These are phyloP conservation scores for Empidonax alnorum DNA, from an alignment of 2,113 vertebrate genomes.

Conservation along the genomic window DNA sequence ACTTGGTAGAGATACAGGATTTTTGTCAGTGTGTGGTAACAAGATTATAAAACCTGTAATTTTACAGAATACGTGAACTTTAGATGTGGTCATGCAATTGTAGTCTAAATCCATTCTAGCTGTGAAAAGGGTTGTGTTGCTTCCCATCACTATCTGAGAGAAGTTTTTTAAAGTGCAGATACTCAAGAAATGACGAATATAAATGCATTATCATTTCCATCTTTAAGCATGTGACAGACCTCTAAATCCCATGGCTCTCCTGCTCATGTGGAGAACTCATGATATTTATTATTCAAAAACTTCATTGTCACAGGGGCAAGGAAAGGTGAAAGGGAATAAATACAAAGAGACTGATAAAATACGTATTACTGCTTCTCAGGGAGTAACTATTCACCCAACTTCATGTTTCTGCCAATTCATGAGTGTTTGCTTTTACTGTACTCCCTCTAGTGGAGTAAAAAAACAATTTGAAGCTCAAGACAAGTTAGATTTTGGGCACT, in stretches of 20 bases:
- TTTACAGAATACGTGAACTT: neutral
- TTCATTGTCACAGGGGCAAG: neutral
- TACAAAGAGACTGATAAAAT: neutral
- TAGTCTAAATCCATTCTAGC: neutral
- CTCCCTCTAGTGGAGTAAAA: constrained; percentile 1
- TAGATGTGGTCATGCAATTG: neutral
- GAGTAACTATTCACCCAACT: neutral
- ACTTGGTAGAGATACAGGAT: neutral
- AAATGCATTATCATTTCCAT: neutral
- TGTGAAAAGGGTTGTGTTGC: neutral
- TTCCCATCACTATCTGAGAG: neutral
- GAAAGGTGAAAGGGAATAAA: neutral
- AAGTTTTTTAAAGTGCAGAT: neutral
- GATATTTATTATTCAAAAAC: neutral
- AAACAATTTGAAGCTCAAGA: neutral
- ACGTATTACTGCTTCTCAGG: fast-evolving
- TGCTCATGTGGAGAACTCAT: neutral
- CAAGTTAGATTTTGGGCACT: neutral
- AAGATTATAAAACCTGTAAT: neutral
- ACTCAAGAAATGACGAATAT: neutral
- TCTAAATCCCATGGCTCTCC: neutral
- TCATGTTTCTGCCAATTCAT: fast-evolving
- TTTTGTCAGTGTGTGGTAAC: neutral
- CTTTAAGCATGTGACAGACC: neutral
- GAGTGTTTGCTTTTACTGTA: neutral